Evolutionary conservation across 2,888 invertebrate genomes (phyloP).

Genomic region (Neria commutata): DNA sequence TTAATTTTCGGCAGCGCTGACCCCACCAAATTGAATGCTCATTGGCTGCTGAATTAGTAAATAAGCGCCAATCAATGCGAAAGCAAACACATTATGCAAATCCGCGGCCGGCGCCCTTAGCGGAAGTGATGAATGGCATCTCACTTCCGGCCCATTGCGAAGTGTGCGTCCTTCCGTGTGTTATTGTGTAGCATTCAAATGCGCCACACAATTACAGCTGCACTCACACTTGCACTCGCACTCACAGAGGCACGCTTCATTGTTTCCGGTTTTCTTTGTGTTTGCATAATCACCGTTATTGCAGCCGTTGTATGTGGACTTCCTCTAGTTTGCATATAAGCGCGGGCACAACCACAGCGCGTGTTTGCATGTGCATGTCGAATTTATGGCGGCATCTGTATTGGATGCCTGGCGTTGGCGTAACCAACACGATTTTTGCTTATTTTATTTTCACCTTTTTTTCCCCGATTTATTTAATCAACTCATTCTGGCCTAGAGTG

Average conservation of each 20-base stretch:
- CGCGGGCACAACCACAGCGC: background rate
- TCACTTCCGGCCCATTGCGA: constrained; percentile 31
- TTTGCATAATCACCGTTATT: background rate
- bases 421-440: background rate
- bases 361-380: background rate
- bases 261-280: constrained; percentile 21
- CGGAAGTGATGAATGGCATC: constrained; percentile 34
- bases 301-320: background rate
- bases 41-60: too few species aligned
- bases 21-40: too few species aligned
- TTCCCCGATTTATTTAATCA: too few species aligned
- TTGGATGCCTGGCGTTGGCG: background rate
- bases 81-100: background rate
- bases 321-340: background rate
- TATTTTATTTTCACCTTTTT: background rate
- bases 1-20: too few species aligned
- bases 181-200: background rate
- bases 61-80: background rate
- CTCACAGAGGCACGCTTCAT: constrained; percentile 14
- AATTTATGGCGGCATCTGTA: too few species aligned
- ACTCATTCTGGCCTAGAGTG: too few species aligned
- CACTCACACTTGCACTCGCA: constrained; percentile 1
- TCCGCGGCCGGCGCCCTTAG: constrained; percentile 11
- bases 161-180: constrained; percentile 22
- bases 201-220: background rate